These are phyloP conservation scores for Macrochelys suwanniensis DNA, from an alignment of 2,797 vertebrate species.

Conservation along the genomic window DNA sequence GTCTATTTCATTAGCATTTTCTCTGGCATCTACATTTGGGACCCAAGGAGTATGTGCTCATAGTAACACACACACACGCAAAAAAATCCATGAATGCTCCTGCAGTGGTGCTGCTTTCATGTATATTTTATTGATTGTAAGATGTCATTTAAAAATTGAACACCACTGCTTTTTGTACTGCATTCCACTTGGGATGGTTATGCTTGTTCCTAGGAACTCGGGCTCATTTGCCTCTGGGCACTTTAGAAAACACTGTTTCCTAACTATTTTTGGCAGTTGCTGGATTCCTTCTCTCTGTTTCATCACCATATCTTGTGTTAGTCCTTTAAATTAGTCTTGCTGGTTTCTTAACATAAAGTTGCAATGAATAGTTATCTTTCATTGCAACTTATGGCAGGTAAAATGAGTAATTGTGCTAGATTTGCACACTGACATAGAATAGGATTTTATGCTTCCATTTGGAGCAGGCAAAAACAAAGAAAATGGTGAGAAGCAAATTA, in stretches of 20 bases:
- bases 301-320: background rate
- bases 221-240: background rate
- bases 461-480: background rate
- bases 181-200: background rate
- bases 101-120: background rate
- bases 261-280: background rate
- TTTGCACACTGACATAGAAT: background rate
- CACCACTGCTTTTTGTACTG: background rate
- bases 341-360: background rate
- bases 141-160: slow-evolving; percentile 39
- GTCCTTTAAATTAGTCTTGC: background rate
- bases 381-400: background rate
- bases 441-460: background rate
- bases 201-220: background rate
- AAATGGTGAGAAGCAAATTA: background rate
- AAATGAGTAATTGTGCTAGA: background rate
- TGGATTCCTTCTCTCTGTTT: background rate
- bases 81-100: background rate
- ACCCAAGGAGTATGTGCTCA: background rate
- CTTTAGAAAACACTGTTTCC: background rate
- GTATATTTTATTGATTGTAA: slow-evolving; percentile 47
- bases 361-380: background rate
- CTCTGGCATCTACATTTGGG: background rate
- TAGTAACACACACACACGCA: background rate
- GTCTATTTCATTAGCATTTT: background rate